These are phyloP conservation scores for Cheilosia urbana DNA, from an alignment of 2,888 invertebrate genomes.

Conservation along the genomic window DNA sequence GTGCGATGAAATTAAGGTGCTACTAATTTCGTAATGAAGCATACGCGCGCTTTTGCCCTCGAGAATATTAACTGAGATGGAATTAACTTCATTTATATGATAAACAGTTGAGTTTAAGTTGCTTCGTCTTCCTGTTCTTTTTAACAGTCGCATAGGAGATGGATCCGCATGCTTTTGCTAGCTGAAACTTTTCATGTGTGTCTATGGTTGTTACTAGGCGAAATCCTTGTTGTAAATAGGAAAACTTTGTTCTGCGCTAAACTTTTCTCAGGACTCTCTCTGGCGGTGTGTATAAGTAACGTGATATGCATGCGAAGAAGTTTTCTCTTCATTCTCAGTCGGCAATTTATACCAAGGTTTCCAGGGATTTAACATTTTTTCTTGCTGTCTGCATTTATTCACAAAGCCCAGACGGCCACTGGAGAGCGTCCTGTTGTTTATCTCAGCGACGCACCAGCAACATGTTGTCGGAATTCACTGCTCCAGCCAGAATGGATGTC, in stretches of 20 bases:
- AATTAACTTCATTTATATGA: constrained; percentile 75
- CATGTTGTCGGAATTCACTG: not conserved
- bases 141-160: constrained; percentile 8
- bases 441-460: not conserved
- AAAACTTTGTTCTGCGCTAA: constrained; percentile 65
- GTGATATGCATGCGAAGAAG: constrained; percentile 56
- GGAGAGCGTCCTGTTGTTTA: not conserved
- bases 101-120: constrained; percentile 74
- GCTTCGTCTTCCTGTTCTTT: constrained; percentile 19
- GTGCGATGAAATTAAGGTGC: constrained; percentile 62
- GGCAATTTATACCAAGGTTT: constrained; percentile 13
- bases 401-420: too few relatives aligned
- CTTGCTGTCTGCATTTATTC: too few relatives aligned
- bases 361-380: constrained; percentile 57
- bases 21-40: constrained; percentile 75
- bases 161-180: not conserved
- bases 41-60: constrained; percentile 65
- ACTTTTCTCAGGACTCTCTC: constrained; percentile 54
- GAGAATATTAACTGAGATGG: constrained; percentile 68
- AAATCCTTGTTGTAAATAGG: constrained; percentile 58
- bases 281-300: constrained; percentile 32
- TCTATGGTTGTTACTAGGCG: constrained; percentile 2
- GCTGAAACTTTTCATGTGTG: constrained; percentile 19
- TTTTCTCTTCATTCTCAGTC: too few relatives aligned
- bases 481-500: too few relatives aligned